Percentiles rank a stretch among this genome's conserved stretches.
These are phyloP conservation scores for Pomacea canaliculata DNA, from an alignment of 2,888 invertebrate species.

Conservation along the genomic window DNA sequence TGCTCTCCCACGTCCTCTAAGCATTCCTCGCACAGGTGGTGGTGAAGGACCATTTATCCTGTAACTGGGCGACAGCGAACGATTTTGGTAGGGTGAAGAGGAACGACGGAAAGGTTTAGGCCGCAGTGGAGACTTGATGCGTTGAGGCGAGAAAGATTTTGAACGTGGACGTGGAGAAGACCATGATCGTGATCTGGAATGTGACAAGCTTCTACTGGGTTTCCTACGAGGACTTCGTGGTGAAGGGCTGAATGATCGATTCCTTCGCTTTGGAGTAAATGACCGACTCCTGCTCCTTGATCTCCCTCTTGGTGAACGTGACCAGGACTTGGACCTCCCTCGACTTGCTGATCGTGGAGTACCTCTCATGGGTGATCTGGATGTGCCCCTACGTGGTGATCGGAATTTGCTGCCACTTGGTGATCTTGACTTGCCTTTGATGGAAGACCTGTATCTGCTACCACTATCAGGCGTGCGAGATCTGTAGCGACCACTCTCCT, in stretches of 20 bases:
- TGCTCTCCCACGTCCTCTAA: slow-evolving; percentile 19
- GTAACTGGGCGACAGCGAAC: slow-evolving; percentile 2
- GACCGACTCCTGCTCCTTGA: slow-evolving; percentile 17
- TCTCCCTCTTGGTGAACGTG: slow-evolving; percentile 8
- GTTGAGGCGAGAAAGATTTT: slow-evolving; percentile 13
- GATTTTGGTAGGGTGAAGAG: neutral
- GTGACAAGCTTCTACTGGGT: slow-evolving; percentile 2
- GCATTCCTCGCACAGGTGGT: slow-evolving; percentile 2
- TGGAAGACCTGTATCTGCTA: slow-evolving; percentile 35
- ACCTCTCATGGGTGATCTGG: slow-evolving; percentile 30
- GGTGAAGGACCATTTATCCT: slow-evolving; percentile 13
- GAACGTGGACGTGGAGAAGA: slow-evolving; percentile 26
- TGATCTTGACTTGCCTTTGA: slow-evolving; percentile 35
- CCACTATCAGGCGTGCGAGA: slow-evolving; percentile 32
- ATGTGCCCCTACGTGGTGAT: slow-evolving; percentile 28
- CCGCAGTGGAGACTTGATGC: slow-evolving; percentile 17
- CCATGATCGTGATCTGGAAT: slow-evolving; percentile 33
- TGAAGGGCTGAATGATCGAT: slow-evolving; percentile 5
- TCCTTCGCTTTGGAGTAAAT: slow-evolving; percentile 16
- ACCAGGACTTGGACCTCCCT: slow-evolving; percentile 7
- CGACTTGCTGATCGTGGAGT: slow-evolving; percentile 14
- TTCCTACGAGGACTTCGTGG: slow-evolving; percentile 20
- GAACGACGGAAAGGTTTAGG: slow-evolving; percentile 21
- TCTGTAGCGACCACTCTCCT: slow-evolving; percentile 28
- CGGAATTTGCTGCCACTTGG: slow-evolving; percentile 13